Evolutionary conservation across 2,113 vertebrate genomes (phyloP).

Genomic region (Arizona elegans): DNA sequence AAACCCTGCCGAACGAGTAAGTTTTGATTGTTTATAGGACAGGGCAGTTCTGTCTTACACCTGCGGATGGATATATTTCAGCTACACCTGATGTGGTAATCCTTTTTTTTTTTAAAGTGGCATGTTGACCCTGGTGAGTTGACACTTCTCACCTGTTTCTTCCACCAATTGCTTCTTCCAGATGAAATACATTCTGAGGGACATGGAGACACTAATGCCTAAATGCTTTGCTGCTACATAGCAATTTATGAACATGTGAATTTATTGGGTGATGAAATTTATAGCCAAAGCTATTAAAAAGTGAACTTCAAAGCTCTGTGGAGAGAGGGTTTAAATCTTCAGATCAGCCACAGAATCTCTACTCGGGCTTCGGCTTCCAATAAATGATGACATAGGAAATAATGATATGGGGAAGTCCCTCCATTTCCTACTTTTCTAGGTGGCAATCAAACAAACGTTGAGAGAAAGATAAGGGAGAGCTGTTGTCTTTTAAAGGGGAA

Average conservation of each 20-base stretch:
- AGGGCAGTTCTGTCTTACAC: not conserved
- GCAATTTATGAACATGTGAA: not conserved
- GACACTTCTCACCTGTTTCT: not conserved
- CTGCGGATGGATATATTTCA: not conserved
- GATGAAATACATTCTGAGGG: not conserved
- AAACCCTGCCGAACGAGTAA: not conserved
- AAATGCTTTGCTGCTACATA: constrained; percentile 3
- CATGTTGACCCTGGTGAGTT: constrained; percentile 4
- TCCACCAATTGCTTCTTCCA: not conserved
- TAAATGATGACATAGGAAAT: not conserved
- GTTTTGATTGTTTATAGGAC: not conserved
- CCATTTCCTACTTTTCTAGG: not conserved
- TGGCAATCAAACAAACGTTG: not conserved
- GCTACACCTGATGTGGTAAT: not conserved
- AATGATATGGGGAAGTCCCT: not conserved
- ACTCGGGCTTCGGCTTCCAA: not conserved
- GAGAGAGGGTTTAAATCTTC: not conserved
- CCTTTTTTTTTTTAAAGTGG: not conserved
- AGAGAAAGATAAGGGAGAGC: not conserved
- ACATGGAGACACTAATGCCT: not conserved
- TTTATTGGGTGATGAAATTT: constrained; percentile 18
- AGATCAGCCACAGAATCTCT: not conserved
- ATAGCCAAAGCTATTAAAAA: not conserved
- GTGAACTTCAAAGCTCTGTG: not conserved
- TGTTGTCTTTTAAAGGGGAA: not conserved